phyloP scores from a whole-genome alignment of 2,888 invertebrate genomes.

The Cryptophagus acutangulus region DNA sequence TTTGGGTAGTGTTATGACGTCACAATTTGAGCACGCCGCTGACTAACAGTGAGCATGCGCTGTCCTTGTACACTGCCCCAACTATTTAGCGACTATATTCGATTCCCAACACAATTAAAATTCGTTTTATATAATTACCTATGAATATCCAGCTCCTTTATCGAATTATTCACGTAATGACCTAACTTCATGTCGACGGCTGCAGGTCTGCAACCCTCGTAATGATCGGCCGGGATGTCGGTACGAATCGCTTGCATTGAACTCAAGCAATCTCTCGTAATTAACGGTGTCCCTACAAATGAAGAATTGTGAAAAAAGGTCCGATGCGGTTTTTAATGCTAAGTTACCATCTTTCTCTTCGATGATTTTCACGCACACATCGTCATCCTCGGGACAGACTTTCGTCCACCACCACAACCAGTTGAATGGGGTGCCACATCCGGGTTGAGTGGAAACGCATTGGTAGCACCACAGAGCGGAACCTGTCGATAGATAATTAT shows the following conservation, averaged over 20 bases:
- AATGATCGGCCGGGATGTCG: slow-evolving; percentile 86
- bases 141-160: slow-evolving; percentile 78
- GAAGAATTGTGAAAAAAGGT: background rate
- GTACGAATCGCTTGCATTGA: slow-evolving; percentile 69
- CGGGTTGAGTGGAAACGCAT: slow-evolving; percentile 84
- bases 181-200: slow-evolving; percentile 73
- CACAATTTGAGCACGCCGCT: too few species aligned
- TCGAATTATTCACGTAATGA: slow-evolving; percentile 82
- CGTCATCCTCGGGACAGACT: slow-evolving; percentile 75
- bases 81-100: too few species aligned
- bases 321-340: too few species aligned
- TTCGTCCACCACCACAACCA: slow-evolving; percentile 75
- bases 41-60: too few species aligned
- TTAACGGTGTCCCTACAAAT: slow-evolving; percentile 64
- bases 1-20: too few species aligned
- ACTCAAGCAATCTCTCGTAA: slow-evolving; percentile 83
- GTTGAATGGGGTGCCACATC: slow-evolving; percentile 79
- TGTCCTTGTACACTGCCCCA: too few species aligned
- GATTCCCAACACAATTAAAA: too few species aligned
- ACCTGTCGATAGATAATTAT: slow-evolving; percentile 29
- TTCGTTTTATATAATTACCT: too few species aligned
- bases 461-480: slow-evolving; percentile 77
- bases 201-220: slow-evolving; percentile 83
- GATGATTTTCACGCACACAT: slow-evolving; percentile 84
- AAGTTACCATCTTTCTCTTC: slow-evolving; percentile 75